phyloP scores from a whole-genome alignment of 2,888 invertebrate species.

The Drosophila quinaria region DNA sequence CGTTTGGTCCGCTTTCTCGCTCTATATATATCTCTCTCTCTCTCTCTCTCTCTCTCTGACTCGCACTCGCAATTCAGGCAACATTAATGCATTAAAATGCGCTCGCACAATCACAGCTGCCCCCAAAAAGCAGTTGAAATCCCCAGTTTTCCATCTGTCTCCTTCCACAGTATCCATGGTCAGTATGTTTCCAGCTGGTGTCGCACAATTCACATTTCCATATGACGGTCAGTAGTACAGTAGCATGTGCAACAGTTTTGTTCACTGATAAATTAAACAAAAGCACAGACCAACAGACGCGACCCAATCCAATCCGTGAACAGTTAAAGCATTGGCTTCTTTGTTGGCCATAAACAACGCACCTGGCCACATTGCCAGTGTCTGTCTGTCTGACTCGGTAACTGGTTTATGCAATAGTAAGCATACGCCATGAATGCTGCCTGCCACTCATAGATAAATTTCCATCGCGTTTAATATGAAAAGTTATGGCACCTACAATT shows the following conservation, averaged over 20 bases:
- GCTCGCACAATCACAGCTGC: conserved; percentile 54
- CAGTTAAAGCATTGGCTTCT: conserved; percentile 62
- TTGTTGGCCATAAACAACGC: conserved; percentile 69
- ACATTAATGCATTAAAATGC: conserved; percentile 77
- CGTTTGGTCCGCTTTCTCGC: neutral
- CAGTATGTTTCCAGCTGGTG: conserved; percentile 18
- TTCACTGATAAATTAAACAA: conserved; percentile 76
- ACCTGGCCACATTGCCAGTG: conserved; percentile 50
- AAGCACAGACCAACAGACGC: conserved; percentile 35
- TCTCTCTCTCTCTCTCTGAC: neutral
- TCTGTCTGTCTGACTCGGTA: conserved; percentile 31
- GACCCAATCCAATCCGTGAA: conserved; percentile 47
- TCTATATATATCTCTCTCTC: neutral
- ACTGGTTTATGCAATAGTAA: conserved; percentile 73
- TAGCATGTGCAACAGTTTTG: conserved; percentile 71
- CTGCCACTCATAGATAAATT: conserved; percentile 76
- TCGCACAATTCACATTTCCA: conserved; percentile 42
- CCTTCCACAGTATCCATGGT: neutral
- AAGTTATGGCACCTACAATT: conserved; percentile 68
- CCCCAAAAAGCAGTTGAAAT: conserved; percentile 27
- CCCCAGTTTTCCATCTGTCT: conserved; percentile 2
- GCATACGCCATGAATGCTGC: conserved; percentile 62
- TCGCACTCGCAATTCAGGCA: conserved; percentile 49
- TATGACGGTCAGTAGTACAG: conserved; percentile 52
- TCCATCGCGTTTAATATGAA: conserved; percentile 70